A percentile compares a stretch with the other conserved stretches of the same genome.
Evolutionary conservation across 2,113 vertebrate genomes (phyloP).

Genomic region (Apteryx owenii): DNA sequence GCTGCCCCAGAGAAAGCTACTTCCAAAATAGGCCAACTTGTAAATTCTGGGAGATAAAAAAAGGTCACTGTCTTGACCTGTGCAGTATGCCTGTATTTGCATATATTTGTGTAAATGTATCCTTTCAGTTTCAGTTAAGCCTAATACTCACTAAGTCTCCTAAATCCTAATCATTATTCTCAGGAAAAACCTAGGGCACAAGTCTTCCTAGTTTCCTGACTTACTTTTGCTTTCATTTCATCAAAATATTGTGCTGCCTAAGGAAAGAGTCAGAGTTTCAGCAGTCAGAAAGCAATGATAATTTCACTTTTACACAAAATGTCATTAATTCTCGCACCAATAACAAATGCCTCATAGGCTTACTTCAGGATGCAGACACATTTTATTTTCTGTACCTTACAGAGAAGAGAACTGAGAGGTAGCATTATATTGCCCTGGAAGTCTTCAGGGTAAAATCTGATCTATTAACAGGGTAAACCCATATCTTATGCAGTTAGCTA

Average conservation of each 20-base stretch:
- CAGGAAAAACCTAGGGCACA: background rate
- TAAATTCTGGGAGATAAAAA: background rate
- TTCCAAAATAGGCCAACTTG: background rate
- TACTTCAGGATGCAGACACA: background rate
- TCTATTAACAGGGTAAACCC: background rate
- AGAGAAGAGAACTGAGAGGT: background rate
- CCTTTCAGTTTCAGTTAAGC: background rate
- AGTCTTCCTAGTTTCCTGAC: background rate
- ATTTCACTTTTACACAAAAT: background rate
- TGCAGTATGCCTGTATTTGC: background rate
- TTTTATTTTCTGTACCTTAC: background rate
- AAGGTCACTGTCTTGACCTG: background rate
- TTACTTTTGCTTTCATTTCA: background rate
- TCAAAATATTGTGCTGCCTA: background rate
- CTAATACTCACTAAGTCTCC: fast-evolving
- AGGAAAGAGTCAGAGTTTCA: background rate
- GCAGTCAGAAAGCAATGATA: background rate
- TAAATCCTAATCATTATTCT: background rate
- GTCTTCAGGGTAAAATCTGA: background rate
- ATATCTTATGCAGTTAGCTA: background rate
- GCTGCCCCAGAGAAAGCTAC: background rate
- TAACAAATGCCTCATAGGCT: background rate
- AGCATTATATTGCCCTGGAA: background rate
- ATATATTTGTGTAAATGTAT: background rate
- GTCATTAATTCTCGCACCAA: background rate